phyloP scores from a whole-genome alignment of 2,888 invertebrate genomes.

The Sclerodermus sp. region DNA sequence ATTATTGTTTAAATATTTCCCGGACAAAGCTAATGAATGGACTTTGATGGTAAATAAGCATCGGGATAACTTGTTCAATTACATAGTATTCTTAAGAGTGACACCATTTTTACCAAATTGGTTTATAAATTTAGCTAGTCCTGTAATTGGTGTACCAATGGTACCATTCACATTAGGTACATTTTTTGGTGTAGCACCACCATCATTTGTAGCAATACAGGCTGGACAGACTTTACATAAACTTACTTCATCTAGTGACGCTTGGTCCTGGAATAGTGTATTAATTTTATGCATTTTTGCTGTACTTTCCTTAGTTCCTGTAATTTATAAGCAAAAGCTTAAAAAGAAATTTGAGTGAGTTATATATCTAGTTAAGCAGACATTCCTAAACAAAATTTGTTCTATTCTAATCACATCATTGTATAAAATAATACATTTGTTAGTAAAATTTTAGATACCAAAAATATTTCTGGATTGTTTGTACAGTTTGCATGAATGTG shows the following conservation, averaged over 20 bases:
- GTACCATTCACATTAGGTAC: slow-evolving; percentile 93
- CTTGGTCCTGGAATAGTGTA: slow-evolving; percentile 87
- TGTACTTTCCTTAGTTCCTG: slow-evolving; percentile 82
- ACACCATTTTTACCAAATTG: slow-evolving; percentile 98
- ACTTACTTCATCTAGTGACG: slow-evolving; percentile 84
- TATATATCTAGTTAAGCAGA: background rate
- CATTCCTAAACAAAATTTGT: background rate
- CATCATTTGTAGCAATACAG: slow-evolving; percentile 96
- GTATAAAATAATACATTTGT: background rate
- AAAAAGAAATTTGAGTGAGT: slow-evolving; percentile 75
- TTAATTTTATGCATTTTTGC: slow-evolving; percentile 78
- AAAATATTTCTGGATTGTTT: too few relatives aligned
- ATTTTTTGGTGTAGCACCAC: slow-evolving; percentile 94
- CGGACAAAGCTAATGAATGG: slow-evolving; percentile 85
- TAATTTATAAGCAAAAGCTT: slow-evolving; percentile 79
- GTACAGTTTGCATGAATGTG: too few relatives aligned
- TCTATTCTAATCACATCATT: background rate
- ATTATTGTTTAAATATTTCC: slow-evolving; percentile 84
- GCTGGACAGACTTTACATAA: slow-evolving; percentile 95
- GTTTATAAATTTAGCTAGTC: slow-evolving; percentile 97
- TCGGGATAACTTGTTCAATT: slow-evolving; percentile 86
- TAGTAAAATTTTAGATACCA: too few relatives aligned
- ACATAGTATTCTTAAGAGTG: slow-evolving; percentile 94
- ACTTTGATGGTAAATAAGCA: slow-evolving; percentile 82
- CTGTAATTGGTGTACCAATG: slow-evolving; percentile 94